Evolutionary conservation across 2,113 vertebrate genomes (phyloP).

Genomic region (Theropithecus gelada): DNA sequence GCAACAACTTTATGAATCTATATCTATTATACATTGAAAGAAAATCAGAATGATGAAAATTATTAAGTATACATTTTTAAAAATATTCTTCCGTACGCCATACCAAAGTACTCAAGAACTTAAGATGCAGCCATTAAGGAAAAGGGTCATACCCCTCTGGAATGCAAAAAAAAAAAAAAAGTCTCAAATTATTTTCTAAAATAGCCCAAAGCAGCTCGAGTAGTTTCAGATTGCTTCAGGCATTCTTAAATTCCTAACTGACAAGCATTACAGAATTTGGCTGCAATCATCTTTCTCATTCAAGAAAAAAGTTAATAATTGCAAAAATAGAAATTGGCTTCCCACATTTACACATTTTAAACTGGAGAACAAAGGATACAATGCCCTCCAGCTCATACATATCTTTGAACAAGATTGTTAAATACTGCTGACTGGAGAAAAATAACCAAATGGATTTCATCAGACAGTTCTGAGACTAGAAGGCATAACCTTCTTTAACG

Average conservation of each 20-base stretch:
- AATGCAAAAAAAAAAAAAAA: constrained; percentile 37
- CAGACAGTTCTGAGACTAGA: background rate
- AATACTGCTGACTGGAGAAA: constrained; percentile 33
- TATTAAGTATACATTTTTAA: background rate
- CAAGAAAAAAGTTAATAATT: constrained; percentile 60
- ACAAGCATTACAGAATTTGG: constrained; percentile 42
- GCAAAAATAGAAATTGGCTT: constrained; percentile 4
- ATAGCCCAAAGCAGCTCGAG: constrained; percentile 61
- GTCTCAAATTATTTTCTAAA: constrained; percentile 73
- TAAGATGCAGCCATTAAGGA: background rate
- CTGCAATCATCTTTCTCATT: constrained; percentile 47
- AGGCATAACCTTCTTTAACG: background rate
- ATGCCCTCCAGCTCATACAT: constrained; percentile 16
- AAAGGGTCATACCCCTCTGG: constrained; percentile 35
- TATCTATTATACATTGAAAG: background rate
- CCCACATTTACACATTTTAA: constrained; percentile 32
- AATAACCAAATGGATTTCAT: constrained; percentile 7
- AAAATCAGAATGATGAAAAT: background rate
- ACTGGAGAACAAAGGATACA: constrained; percentile 29
- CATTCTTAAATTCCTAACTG: constrained; percentile 59
- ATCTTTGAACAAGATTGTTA: constrained; percentile 37
- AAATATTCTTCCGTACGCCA: background rate
- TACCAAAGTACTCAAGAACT: background rate
- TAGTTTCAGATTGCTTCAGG: constrained; percentile 60
- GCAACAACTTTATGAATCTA: background rate